phyloP scores from a whole-genome alignment of 2,888 invertebrate species.

The Lobophora halterata region DNA sequence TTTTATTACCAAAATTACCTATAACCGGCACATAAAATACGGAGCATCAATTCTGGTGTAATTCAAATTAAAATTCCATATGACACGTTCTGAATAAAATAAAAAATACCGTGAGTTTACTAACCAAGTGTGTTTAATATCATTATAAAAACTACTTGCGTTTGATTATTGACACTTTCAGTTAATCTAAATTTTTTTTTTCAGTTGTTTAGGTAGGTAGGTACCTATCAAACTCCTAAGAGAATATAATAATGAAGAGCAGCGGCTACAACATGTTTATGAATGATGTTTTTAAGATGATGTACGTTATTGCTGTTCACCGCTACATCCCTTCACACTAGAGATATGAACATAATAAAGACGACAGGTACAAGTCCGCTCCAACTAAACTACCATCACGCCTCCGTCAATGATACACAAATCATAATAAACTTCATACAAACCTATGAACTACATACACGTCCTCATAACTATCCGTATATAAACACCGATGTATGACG shows the following conservation, averaged over 20 bases:
- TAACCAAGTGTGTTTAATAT: neutral
- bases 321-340: constrained; percentile 35
- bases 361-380: constrained; percentile 51
- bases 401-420: constrained; percentile 66
- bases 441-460: constrained; percentile 53
- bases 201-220: too few species aligned
- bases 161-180: too few species aligned
- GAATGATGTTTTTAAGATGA: constrained; percentile 14
- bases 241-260: neutral
- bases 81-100: constrained; percentile 36
- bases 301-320: constrained; percentile 20
- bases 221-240: too few species aligned
- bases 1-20: constrained; percentile 29
- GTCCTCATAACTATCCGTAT: constrained; percentile 58
- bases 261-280: constrained; percentile 7
- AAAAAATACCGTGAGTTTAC: neutral
- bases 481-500: constrained; percentile 67
- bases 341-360: constrained; percentile 54
- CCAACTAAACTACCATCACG: constrained; percentile 62
- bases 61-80: constrained; percentile 47
- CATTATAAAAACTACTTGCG: too few species aligned
- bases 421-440: constrained; percentile 70
- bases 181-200: too few species aligned
- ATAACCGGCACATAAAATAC: constrained; percentile 18
- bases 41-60: constrained; percentile 21